Percentiles rank a stretch among this genome's conserved stretches.
Evolutionary conservation across 2,113 vertebrate genomes (phyloP).

Genomic region (Melanocharis versteri): DNA sequence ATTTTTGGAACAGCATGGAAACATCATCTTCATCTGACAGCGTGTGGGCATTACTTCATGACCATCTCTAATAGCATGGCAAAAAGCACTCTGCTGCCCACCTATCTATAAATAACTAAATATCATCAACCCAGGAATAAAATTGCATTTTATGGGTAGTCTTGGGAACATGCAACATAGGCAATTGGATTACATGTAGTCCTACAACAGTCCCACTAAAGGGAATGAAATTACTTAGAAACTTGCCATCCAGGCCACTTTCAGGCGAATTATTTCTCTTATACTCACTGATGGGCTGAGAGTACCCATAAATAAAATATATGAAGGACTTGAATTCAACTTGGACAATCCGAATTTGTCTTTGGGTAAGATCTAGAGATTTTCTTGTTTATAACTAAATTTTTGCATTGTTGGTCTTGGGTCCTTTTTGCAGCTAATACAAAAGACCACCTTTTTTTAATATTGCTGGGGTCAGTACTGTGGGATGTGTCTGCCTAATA

Average conservation of each 20-base stretch:
- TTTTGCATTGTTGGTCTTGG: background rate
- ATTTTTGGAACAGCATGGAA: constrained; percentile 9
- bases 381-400: background rate
- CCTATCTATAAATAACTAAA: constrained; percentile 30
- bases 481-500: background rate
- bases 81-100: background rate
- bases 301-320: background rate
- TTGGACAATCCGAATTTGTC: background rate
- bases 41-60: background rate
- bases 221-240: constrained; percentile 42
- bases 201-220: background rate
- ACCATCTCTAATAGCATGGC: background rate
- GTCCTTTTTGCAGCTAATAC: background rate
- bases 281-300: background rate
- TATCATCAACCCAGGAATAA: constrained; percentile 8
- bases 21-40: constrained; percentile 20
- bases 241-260: background rate
- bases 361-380: background rate
- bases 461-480: too few relatives aligned
- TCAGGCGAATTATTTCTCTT: background rate
- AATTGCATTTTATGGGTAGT: constrained; percentile 27
- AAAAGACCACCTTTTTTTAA: background rate
- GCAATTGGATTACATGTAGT: constrained; percentile 29
- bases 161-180: background rate
- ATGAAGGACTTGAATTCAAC: background rate